Conservation (phyloP, 2,113 vertebrate genomes). For the Jacana jacana region DNA sequence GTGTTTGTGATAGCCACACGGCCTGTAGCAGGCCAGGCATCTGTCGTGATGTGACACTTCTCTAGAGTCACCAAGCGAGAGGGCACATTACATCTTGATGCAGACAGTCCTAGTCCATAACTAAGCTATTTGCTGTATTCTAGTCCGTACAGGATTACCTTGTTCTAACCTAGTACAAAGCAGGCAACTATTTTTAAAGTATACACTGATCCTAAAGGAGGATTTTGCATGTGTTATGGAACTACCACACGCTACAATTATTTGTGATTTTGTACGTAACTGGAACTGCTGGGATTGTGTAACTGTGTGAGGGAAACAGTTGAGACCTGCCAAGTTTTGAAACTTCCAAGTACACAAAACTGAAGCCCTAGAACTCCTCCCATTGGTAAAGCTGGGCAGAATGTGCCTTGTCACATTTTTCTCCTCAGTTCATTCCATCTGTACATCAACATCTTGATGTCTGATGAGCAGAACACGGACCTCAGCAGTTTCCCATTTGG, state of each 20-base stretch:
- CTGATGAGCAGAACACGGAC: background rate
- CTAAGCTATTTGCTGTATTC: background rate
- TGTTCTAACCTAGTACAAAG: background rate
- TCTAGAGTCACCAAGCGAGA: background rate
- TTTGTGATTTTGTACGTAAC: background rate
- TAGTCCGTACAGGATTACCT: background rate
- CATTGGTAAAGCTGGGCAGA: background rate
- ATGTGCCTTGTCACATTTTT: background rate
- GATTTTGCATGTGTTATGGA: background rate
- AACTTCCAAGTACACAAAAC: background rate
- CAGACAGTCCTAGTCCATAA: background rate
- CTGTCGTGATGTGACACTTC: background rate
- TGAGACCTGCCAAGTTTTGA: background rate
- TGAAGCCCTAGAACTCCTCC: background rate
- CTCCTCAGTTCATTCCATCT: background rate
- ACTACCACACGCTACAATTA: background rate
- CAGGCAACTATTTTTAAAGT: background rate
- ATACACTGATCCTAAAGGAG: rapidly evolving
- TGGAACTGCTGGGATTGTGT: background rate
- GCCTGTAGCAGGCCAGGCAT: background rate
- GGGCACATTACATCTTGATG: background rate
- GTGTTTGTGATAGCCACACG: background rate
- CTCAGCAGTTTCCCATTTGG: background rate
- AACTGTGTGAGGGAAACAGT: background rate
- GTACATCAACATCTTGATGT: background rate